phyloP scores from a whole-genome alignment of 2,797 vertebrate genomes.

The Aselliscus stoliczkanus region DNA sequence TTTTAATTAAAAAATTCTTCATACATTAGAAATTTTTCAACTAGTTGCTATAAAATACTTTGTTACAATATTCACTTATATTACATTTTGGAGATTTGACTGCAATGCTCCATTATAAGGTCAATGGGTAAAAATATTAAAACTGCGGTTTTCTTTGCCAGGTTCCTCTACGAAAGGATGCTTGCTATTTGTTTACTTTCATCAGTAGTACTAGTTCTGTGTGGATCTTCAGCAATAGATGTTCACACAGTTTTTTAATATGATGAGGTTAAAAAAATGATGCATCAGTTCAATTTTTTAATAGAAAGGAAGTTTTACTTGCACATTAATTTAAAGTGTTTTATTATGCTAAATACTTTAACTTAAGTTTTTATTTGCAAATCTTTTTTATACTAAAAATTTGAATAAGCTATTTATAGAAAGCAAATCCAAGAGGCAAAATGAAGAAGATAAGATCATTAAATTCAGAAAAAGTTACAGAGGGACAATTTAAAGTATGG shows the following conservation, averaged over 20 bases:
- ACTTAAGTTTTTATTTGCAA: neutral
- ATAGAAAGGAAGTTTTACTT: neutral
- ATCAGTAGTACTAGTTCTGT: neutral
- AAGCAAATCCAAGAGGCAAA: conserved; percentile 12
- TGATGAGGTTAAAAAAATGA: neutral
- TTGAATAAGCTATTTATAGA: neutral
- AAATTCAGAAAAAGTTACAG: neutral
- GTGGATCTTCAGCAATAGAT: neutral
- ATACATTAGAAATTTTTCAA: neutral
- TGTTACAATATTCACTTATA: neutral
- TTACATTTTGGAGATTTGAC: conserved; percentile 6
- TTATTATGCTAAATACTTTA: neutral
- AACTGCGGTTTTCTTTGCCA: neutral
- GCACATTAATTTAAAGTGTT: neutral
- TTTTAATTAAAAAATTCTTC: neutral
- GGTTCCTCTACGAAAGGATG: neutral
- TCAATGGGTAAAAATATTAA: neutral
- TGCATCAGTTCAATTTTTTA: neutral
- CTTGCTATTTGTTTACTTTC: neutral
- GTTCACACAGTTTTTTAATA: neutral
- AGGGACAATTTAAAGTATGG: neutral
- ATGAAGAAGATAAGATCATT: neutral
- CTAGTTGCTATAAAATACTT: neutral
- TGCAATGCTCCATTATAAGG: neutral
- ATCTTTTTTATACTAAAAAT: neutral